phyloP scores from a whole-genome alignment of 2,113 vertebrate species.

The Paramisgurnus dabryanus region DNA sequence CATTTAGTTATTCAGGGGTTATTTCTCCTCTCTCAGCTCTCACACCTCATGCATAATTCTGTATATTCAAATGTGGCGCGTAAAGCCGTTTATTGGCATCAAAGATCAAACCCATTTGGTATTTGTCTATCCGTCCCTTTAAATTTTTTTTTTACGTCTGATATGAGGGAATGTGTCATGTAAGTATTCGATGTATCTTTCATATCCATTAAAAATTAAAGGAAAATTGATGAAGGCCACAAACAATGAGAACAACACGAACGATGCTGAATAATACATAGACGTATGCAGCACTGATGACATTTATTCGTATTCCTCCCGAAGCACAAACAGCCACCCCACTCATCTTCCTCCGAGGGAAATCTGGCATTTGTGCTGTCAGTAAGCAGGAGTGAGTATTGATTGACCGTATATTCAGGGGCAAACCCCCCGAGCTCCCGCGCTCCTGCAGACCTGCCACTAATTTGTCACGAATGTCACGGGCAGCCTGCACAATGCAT shows the following conservation, averaged over 20 bases:
- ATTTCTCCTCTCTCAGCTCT: too few species aligned
- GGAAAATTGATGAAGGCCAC: not conserved
- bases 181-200: not conserved
- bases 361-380: constrained; percentile 45
- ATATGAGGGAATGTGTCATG: not conserved
- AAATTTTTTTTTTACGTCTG: too few species aligned
- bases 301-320: constrained; percentile 39
- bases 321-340: constrained; percentile 28
- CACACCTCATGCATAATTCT: too few species aligned
- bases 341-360: constrained; percentile 41
- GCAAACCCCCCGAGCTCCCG: constrained; percentile 29
- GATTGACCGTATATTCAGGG: constrained; percentile 40
- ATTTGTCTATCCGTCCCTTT: not conserved
- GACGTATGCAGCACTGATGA: constrained; percentile 29
- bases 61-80: too few species aligned
- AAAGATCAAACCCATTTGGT: too few species aligned
- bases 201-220: not conserved
- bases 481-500: constrained; percentile 25
- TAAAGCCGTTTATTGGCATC: too few species aligned
- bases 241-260: constrained; percentile 26
- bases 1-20: too few species aligned
- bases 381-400: constrained; percentile 38
- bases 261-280: constrained; percentile 44
- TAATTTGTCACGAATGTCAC: constrained; percentile 51
- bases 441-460: constrained; percentile 43